Evolutionary conservation across 2,113 vertebrate genomes (phyloP).

Genomic region (Odontesthes bonariensis): DNA sequence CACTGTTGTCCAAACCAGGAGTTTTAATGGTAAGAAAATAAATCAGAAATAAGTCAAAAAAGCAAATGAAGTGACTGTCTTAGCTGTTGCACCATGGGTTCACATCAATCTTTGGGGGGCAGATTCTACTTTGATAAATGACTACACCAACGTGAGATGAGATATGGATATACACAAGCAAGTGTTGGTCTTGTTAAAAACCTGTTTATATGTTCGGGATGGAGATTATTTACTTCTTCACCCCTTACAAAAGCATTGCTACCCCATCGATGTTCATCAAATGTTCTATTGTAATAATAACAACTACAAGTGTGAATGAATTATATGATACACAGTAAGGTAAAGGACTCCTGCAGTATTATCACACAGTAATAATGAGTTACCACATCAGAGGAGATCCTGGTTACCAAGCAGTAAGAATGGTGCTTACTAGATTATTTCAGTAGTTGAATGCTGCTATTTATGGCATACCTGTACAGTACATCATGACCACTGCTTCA

Average conservation of each 20-base stretch:
- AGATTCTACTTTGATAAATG: too few relatives aligned
- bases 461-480: constrained; percentile 61
- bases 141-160: too few relatives aligned
- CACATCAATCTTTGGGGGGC: not conserved
- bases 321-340: not conserved
- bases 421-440: constrained; percentile 43
- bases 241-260: constrained; percentile 1
- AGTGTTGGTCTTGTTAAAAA: not conserved
- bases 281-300: not conserved
- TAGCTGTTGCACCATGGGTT: not conserved
- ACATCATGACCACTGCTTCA: constrained; percentile 64
- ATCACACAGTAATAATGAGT: constrained; percentile 39
- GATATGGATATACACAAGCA: too few relatives aligned
- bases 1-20: too few relatives aligned
- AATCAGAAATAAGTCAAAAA: too few relatives aligned
- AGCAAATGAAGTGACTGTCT: not conserved
- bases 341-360: constrained; percentile 15
- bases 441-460: constrained; percentile 62
- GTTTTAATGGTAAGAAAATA: too few relatives aligned
- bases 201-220: not conserved
- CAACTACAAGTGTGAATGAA: not conserved
- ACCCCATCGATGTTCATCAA: not conserved
- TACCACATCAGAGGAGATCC: constrained; percentile 23
- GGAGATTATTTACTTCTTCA: constrained; percentile 14
- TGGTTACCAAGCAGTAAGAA: constrained; percentile 31